phyloP scores from a whole-genome alignment of 2,888 invertebrate genomes.

The Spilarctia lutea region DNA sequence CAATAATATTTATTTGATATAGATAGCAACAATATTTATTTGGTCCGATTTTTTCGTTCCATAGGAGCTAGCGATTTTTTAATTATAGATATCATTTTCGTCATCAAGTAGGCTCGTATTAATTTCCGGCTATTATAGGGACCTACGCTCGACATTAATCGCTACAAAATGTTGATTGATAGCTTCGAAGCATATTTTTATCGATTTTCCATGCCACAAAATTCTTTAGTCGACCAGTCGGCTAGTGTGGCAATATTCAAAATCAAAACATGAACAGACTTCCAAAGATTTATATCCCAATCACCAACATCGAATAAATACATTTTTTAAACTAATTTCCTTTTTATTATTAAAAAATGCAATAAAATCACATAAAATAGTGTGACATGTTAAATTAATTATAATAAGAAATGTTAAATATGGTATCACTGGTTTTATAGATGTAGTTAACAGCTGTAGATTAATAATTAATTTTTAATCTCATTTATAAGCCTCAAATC shows the following conservation, averaged over 20 bases:
- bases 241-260: slow-evolving; percentile 65
- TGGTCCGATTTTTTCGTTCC: slow-evolving; percentile 50
- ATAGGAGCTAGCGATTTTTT: slow-evolving; percentile 56
- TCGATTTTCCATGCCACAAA: slow-evolving; percentile 72
- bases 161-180: slow-evolving; percentile 79
- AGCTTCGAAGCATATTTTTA: slow-evolving; percentile 66
- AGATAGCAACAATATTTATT: slow-evolving; percentile 27
- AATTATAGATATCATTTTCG: slow-evolving; percentile 65
- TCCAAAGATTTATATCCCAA: slow-evolving; percentile 61
- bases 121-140: slow-evolving; percentile 73
- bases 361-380: slow-evolving; percentile 40
- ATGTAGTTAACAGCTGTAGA: slow-evolving; percentile 18
- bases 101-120: slow-evolving; percentile 62
- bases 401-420: slow-evolving; percentile 44
- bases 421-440: slow-evolving; percentile 28
- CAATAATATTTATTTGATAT: slow-evolving; percentile 21
- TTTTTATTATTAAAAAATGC: slow-evolving; percentile 48
- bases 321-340: slow-evolving; percentile 51
- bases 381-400: slow-evolving; percentile 43
- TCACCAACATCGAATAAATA: slow-evolving; percentile 57
- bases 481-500: slow-evolving; percentile 11
- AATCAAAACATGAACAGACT: slow-evolving; percentile 62
- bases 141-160: slow-evolving; percentile 64
- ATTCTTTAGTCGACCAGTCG: slow-evolving; percentile 55
- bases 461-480: slow-evolving; percentile 20